Evolutionary conservation across 1,140 invertebrate species (phyloP).

Genomic region (Dreissena rostriformis): DNA sequence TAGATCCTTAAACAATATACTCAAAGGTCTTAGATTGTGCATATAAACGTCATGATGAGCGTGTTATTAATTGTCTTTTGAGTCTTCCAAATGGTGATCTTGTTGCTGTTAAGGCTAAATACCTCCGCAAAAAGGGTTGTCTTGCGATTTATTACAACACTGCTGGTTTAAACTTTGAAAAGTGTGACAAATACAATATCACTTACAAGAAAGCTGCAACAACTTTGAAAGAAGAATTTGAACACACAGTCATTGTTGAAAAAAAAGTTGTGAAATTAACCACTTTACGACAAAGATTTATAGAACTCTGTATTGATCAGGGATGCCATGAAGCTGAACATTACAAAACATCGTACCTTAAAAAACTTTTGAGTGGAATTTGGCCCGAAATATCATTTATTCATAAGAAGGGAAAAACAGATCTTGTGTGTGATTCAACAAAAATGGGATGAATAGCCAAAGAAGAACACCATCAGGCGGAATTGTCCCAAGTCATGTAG

Average conservation of each 20-base stretch:
- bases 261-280: slow-evolving; percentile 7
- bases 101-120: slow-evolving; percentile 21
- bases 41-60: neutral
- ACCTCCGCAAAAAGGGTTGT: slow-evolving; percentile 28
- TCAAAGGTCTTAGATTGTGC: neutral
- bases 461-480: neutral
- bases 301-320: neutral
- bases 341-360: slow-evolving; percentile 8
- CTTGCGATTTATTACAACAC: slow-evolving; percentile 7
- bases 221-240: slow-evolving; percentile 5
- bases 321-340: neutral
- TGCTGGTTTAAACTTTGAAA: neutral
- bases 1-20: neutral
- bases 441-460: neutral
- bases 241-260: neutral
- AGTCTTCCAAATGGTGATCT: slow-evolving; percentile 19
- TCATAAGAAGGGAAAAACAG: slow-evolving; percentile 3
- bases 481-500: neutral
- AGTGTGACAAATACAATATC: neutral
- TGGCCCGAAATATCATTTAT: slow-evolving; percentile 18
- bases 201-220: neutral
- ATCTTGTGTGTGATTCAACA: neutral
- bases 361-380: neutral
- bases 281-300: slow-evolving; percentile 9
- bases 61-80: neutral